These are phyloP conservation scores for Cynoglossus semilaevis DNA, from an alignment of 2,113 vertebrate genomes.

Conservation along the genomic window DNA sequence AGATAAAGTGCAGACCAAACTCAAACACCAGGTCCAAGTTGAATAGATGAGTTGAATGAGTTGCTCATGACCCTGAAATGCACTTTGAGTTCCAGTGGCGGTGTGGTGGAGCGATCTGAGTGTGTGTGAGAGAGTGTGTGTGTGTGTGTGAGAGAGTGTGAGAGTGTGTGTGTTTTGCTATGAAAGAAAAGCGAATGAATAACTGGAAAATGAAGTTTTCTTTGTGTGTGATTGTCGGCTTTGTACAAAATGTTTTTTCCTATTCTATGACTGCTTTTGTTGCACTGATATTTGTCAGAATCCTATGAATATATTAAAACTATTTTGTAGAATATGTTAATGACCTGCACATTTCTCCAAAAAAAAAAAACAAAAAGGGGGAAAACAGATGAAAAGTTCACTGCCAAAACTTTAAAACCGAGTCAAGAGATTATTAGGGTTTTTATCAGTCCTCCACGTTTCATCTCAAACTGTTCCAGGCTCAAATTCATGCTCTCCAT, in stretches of 20 bases:
- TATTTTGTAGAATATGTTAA: slow-evolving; percentile 63
- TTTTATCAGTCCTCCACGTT: slow-evolving; percentile 4
- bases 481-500: slow-evolving; percentile 37
- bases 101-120: slow-evolving; percentile 11
- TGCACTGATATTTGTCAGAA: slow-evolving; percentile 75
- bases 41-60: slow-evolving; percentile 19
- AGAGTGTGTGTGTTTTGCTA: slow-evolving; percentile 13
- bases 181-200: slow-evolving; percentile 27
- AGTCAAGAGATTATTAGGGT: slow-evolving; percentile 9
- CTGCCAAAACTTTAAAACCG: slow-evolving; percentile 54
- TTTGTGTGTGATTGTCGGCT: slow-evolving; percentile 43
- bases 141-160: neutral
- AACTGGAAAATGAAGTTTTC: slow-evolving; percentile 53
- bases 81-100: slow-evolving; percentile 59
- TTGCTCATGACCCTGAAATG: slow-evolving; percentile 54
- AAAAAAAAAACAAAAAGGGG: no score
- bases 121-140: slow-evolving; percentile 13
- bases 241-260: slow-evolving; percentile 42
- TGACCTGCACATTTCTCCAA: slow-evolving; percentile 65
- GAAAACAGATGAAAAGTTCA: slow-evolving; percentile 30
- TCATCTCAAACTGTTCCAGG: slow-evolving; percentile 10
- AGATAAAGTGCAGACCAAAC: slow-evolving; percentile 52
- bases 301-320: slow-evolving; percentile 64
- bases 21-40: slow-evolving; percentile 48
- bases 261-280: slow-evolving; percentile 66